Evolutionary conservation across 1,140 invertebrate genomes (phyloP).

Genomic region (Limonius californicus): DNA sequence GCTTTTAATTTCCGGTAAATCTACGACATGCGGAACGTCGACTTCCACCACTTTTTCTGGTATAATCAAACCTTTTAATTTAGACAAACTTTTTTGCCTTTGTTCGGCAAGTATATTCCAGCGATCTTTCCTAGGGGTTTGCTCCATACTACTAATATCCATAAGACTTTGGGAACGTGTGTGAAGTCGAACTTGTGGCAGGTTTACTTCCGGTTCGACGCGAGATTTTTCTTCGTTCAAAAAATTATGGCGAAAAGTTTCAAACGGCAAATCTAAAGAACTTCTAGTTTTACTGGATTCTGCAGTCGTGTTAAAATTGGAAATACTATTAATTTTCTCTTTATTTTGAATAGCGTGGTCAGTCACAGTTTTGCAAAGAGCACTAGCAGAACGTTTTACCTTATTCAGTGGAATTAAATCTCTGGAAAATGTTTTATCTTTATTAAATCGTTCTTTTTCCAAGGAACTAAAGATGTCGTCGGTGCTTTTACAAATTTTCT

Average conservation of each 20-base stretch:
- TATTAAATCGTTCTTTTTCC: background rate
- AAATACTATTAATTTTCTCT: background rate
- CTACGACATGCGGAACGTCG: slow-evolving; percentile 50
- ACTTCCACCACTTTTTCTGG: slow-evolving; percentile 58
- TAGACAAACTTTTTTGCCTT: slow-evolving; percentile 73
- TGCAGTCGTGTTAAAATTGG: background rate
- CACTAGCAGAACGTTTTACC: background rate
- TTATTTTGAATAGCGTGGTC: background rate
- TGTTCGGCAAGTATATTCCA: slow-evolving; percentile 70
- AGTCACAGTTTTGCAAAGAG: background rate
- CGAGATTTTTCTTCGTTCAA: background rate
- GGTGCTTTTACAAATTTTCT: slow-evolving; percentile 47
- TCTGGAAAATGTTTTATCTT: background rate
- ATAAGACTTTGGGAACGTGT: slow-evolving; percentile 50
- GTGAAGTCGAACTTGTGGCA: slow-evolving; percentile 37
- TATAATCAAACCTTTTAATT: slow-evolving; percentile 79
- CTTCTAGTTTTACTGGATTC: background rate
- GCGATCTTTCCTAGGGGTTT: slow-evolving; percentile 43
- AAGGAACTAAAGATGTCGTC: slow-evolving; percentile 51
- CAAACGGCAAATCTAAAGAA: background rate
- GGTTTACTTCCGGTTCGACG: background rate
- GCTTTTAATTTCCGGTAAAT: slow-evolving; percentile 80
- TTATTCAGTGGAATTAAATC: too few species aligned
- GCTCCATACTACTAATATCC: slow-evolving; percentile 47
- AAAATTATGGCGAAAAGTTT: background rate